Percentiles rank a stretch among this genome's conserved stretches.
Evolutionary conservation across 2,888 invertebrate genomes (phyloP).

Genomic region (Cosmopolites sordidus): DNA sequence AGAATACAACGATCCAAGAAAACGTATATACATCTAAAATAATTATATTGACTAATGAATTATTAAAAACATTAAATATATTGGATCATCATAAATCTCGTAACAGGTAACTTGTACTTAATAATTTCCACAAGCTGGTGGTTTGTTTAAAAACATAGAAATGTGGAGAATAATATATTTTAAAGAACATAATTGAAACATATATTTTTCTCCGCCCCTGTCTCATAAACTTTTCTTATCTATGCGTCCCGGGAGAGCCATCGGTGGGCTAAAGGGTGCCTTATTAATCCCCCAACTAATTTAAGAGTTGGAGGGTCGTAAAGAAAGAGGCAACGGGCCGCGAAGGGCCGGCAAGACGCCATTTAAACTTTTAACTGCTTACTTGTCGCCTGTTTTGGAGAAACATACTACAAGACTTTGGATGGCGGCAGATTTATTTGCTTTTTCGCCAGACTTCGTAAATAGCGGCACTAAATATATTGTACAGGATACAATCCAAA

Average conservation of each 20-base stretch:
- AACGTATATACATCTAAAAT: too few species aligned
- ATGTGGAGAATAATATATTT: too few species aligned
- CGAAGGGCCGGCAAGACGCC: slow-evolving; percentile 41
- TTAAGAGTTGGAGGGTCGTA: slow-evolving; percentile 48
- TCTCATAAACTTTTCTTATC: slow-evolving; percentile 10
- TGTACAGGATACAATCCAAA: too few species aligned
- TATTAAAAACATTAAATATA: too few species aligned
- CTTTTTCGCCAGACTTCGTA: neutral
- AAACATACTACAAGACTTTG: slow-evolving; percentile 19
- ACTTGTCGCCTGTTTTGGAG: slow-evolving; percentile 30
- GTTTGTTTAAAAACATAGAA: too few species aligned
- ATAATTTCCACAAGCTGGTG: too few species aligned
- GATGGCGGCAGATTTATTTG: slow-evolving; percentile 15
- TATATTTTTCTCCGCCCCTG: slow-evolving; percentile 10
- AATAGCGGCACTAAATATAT: too few species aligned
- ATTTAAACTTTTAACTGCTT: slow-evolving; percentile 39
- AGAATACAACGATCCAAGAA: too few species aligned
- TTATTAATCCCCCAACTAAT: slow-evolving; percentile 41
- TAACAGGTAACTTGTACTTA: too few species aligned
- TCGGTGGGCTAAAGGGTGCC: slow-evolving; percentile 16
- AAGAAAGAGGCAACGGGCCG: slow-evolving; percentile 49
- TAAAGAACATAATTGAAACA: neutral
- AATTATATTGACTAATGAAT: too few species aligned
- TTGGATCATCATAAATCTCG: too few species aligned
- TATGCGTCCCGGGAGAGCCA: slow-evolving; percentile 13